A percentile compares a stretch with the other conserved stretches of the same genome.
Conservation (phyloP, 53 echinoderm and acorn worm species). For the Echinarachnius parma region DNA sequence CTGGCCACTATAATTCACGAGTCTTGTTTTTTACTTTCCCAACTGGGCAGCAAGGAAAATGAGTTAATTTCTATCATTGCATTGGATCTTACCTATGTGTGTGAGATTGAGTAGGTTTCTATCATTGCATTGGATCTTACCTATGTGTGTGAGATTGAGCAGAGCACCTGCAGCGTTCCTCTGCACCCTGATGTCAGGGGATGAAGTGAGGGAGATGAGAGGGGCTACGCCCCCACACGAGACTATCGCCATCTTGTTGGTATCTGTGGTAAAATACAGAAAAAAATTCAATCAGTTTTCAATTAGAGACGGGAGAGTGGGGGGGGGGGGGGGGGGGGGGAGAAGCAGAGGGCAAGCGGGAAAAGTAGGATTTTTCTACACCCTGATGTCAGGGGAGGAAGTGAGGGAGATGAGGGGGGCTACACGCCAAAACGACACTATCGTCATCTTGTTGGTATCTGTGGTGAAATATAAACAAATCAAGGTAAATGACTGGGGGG, state of each 20-base stretch:
- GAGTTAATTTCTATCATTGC: too few relatives aligned
- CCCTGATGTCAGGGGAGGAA: constrained; percentile 68
- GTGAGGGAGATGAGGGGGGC: constrained; percentile 72
- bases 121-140: too few relatives aligned
- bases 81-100: too few relatives aligned
- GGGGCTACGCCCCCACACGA: constrained; percentile 71
- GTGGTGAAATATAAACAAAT: constrained; percentile 1
- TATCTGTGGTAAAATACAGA: constrained; percentile 54
- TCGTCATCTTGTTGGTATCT: constrained; percentile 86
- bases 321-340: too few relatives aligned
- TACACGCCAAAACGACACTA: constrained; percentile 71
- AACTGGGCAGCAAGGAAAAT: too few relatives aligned
- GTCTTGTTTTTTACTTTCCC: too few relatives aligned
- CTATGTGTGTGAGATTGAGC: constrained; percentile 94
- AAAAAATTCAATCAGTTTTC: too few relatives aligned
- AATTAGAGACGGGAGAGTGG: too few relatives aligned
- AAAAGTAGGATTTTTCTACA: constrained; percentile 75
- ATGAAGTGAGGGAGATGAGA: constrained; percentile 69
- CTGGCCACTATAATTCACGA: too few relatives aligned
- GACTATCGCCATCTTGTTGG: constrained; percentile 82
- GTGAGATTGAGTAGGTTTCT: too few relatives aligned
- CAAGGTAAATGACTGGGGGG: too few relatives aligned
- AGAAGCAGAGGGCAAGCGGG: not conserved
- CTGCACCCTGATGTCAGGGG: constrained; percentile 71
- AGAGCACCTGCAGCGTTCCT: constrained; percentile 91